Evolutionary conservation across 2,888 invertebrate genomes (phyloP).

Genomic region (Dryococelus australis): DNA sequence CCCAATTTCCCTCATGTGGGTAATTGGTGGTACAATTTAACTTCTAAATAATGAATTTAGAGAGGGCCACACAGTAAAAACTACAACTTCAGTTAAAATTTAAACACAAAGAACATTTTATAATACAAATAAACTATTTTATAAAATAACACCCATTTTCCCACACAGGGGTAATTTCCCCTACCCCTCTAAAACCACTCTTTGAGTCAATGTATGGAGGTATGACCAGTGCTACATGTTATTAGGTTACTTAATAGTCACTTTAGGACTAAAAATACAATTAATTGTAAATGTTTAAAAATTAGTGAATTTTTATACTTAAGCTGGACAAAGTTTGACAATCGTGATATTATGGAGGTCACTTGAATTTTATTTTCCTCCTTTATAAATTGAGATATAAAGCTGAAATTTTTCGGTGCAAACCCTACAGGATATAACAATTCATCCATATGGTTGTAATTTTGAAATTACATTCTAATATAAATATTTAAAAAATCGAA

Average conservation of each 20-base stretch:
- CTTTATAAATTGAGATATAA: not conserved
- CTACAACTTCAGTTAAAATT: too few relatives aligned
- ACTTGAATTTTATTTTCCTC: not conserved
- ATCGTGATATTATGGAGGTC: not conserved
- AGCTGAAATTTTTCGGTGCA: not conserved
- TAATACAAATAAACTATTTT: too few relatives aligned
- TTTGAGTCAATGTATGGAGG: not conserved
- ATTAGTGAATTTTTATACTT: not conserved
- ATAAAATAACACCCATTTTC: slow-evolving; percentile 9
- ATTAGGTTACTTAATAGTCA: not conserved
- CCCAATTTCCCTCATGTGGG: too few relatives aligned
- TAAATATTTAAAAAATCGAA: not conserved
- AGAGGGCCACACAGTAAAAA: too few relatives aligned
- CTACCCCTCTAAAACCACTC: not conserved
- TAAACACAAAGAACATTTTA: too few relatives aligned
- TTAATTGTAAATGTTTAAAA: not conserved
- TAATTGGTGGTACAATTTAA: too few relatives aligned
- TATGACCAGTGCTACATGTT: not conserved
- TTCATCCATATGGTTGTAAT: not conserved
- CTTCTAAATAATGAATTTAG: too few relatives aligned
- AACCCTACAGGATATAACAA: not conserved
- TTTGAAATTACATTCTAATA: not conserved
- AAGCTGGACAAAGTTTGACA: not conserved
- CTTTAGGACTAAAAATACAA: not conserved
- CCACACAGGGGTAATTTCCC: not conserved